Evolutionary conservation across 2,113 vertebrate species (phyloP), one percentile per base, ranked within the genome.

Genomic region (Callithrix jacchus): DNA sequence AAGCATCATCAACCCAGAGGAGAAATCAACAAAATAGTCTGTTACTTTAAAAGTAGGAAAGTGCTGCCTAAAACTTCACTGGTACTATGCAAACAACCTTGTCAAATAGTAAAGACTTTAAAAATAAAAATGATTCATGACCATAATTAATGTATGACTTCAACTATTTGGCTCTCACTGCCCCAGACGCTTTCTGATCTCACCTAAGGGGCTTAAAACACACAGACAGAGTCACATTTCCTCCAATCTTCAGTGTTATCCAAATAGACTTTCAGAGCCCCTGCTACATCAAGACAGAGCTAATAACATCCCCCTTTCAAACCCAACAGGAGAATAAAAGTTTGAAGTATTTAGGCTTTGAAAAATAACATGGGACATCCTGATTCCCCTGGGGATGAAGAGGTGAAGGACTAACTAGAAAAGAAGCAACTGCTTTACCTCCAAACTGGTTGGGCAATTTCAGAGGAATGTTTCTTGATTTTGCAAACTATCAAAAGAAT

Each of bases 61-160:
- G 94, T 11, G 58, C 92, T 95, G 94, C 87, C 92, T 92, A 71
- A 96, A 94, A 95, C 90, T 95, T 96, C 86, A 92, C 84, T 89
- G 95, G 94, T 96, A 95, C 94, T 97, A 95, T 92, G 93, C 97
- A 97, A 98, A 97, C 97, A 96, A 97, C 96, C 96, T 95, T 96
- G 96, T 98, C 97, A 98, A 96, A 97, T 88, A 94, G 96, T 93
- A 97, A 98, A 97, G 93, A 96, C 93, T 97, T 97, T 97, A 96
- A 95, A 98, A 98, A 98, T 98, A 97, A 96, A 98, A 98, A 97
- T 98, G 97, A 97, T 98, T 98, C 97, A 98, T 98, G 96, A 95
- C 96, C 96, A 98, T 97, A 97, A 98, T 98, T 98, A 98, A 98
- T 97, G 97, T 96, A 97, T 97, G 97, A 98, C 95, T 96, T 97